Evolutionary conservation across 2,113 vertebrate genomes (phyloP), one percentile per base, ranked within the genome.

Genomic region (Leuciscus idus): DNA sequence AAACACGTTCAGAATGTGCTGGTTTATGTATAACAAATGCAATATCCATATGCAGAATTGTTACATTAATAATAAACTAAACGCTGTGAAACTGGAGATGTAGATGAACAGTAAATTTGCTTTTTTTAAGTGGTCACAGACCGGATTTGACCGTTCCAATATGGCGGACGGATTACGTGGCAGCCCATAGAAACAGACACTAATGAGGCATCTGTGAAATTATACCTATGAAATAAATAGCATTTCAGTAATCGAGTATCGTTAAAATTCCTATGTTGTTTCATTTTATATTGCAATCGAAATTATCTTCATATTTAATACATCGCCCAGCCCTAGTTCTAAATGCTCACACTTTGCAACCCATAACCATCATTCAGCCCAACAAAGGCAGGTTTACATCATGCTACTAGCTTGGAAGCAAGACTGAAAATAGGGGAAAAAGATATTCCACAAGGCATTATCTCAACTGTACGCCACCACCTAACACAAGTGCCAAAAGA

Each of bases 321-420:
- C 52, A 36, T 57, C 50, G 23, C 50, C 50, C 28, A 78, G 50
- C 75, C 50, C 50, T 78, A 36, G 78, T 79, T 23, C 6, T 23
- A 57, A 57, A 21, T 21, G 68, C 62, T 36, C 72, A 75, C 46
- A 76, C 26, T 68, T 30, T 84, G 68, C 59, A 86, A 26, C 13
- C 36, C 78, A 62, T 15, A 85, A 73, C 36, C 78, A 81, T 13
- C 23, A 48, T 48, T 66, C 75, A 86, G 80, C 55, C 72, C 52
- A 79, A 64, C 28, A 57, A 19, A 78, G 19, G 75, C 50, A 33
- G 46, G 57, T 55, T 48, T 61, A 17, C 19, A 28, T 28, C 61
- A 75, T 66, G 57, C 66, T 84, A 86, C 66, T 81, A 86, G n/a
- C 36, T 76, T 33, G 26, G 26, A 75, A 12, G 50, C 0, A 57